Conservation (phyloP, 2,797 vertebrate species). For the Erethizon dorsatum region DNA sequence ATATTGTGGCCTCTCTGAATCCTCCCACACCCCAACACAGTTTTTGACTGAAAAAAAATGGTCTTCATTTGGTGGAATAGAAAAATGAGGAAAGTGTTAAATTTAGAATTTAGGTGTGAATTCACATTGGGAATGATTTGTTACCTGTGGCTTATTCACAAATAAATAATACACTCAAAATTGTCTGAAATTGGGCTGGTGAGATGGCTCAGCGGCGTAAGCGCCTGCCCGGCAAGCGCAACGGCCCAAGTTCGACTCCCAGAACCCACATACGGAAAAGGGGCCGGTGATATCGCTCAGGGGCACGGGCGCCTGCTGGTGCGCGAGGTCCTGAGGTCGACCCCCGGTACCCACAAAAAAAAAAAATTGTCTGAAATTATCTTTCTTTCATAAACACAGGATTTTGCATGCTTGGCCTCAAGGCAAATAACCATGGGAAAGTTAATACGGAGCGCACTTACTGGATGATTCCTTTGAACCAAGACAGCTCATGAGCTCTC, state of each 20-base stretch:
- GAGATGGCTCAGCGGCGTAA: too few relatives aligned
- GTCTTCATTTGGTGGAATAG: neutral
- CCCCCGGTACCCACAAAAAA: too few relatives aligned
- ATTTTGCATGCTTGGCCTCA: slow-evolving; percentile 27
- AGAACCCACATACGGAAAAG: too few relatives aligned
- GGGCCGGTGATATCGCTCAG: too few relatives aligned
- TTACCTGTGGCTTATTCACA: neutral
- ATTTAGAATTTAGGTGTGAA: neutral
- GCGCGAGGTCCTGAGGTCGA: too few relatives aligned
- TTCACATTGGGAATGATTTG: slow-evolving; percentile 39
- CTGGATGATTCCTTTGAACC: slow-evolving; percentile 19
- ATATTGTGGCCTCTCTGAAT: neutral
- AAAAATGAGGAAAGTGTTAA: neutral
- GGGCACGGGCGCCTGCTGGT: too few relatives aligned
- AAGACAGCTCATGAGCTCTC: slow-evolving; percentile 50
- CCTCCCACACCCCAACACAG: neutral
- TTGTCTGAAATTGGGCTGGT: neutral
- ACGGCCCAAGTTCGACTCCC: too few relatives aligned
- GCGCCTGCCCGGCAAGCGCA: too few relatives aligned
- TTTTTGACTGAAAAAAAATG: neutral
- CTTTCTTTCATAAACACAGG: neutral
- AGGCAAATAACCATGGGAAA: slow-evolving; percentile 32
- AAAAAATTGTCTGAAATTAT: slow-evolving; percentile 44
- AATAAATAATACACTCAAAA: slow-evolving; percentile 48
- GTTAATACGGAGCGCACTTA: slow-evolving; percentile 26